Evolutionary conservation across 2,888 invertebrate species (phyloP), one percentile per base, ranked within the genome.

Genomic region (Malthinus seriepunctatus): DNA sequence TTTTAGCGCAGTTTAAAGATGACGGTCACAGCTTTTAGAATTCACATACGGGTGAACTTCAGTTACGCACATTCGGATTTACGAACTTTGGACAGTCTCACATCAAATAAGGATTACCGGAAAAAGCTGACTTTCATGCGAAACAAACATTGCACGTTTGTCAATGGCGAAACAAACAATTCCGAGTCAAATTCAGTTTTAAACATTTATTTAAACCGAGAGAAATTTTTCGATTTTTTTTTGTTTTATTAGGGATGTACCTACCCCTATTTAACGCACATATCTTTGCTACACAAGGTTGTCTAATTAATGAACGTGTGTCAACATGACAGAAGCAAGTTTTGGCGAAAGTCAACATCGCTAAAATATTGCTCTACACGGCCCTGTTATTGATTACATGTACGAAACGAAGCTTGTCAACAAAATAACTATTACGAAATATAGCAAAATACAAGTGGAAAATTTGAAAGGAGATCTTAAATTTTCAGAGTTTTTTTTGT

Each of bases 221-320:
- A 15, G 15, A 14, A 14, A 15, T 14, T 9, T 8, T 14, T 34
- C 37, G 39, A n/a, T n/a, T n/a, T n/a, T n/a, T n/a, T n/a, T n/a
- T n/a, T n/a, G n/a, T n/a, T n/a, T n/a, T n/a, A n/a, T n/a, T n/a
- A n/a, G n/a, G n/a, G n/a, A n/a, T n/a, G n/a, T n/a, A n/a, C 53
- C 45, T 54, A 44, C 49, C 53, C 59, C 59, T 59, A 53, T 37
- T 46, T 38, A 53, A 47, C 38, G 48, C 52, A 59, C 54, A 50
- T 50, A 55, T 54, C 45, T 60, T 37, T 54, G 58, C 53, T 60
- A 56, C 48, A 55, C 56, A 48, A 57, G 48, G 55, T 44, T 53
- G 57, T 53, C 62, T 66, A 66, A 66, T 66, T 66, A 66, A 66
- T 66, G 63, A 64, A 63, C 60, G 59, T 63, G 59, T 63, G 65